Percentiles rank a stretch among this genome's conserved stretches.
phyloP scores from a whole-genome alignment of 2,888 invertebrate species.

The Ctena decussata region DNA sequence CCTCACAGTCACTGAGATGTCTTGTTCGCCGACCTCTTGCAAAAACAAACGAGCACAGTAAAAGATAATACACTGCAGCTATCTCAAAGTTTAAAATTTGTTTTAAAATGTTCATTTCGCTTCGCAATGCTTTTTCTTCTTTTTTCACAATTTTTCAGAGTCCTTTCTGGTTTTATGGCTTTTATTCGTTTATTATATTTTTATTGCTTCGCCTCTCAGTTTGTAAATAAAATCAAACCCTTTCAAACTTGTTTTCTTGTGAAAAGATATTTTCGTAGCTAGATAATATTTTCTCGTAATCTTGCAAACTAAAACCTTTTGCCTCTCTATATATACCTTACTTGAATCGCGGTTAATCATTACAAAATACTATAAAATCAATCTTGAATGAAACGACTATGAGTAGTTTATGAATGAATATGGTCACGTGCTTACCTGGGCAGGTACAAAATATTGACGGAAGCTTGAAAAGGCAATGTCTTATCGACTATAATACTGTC shows the following conservation, averaged over 20 bases:
- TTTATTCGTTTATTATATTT: no score
- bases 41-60: neutral
- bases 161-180: no score
- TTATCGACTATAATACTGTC: no score
- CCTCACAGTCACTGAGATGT: neutral
- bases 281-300: neutral
- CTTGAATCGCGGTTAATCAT: neutral
- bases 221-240: no score
- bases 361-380: conserved; percentile 17
- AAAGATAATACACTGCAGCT: neutral
- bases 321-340: neutral
- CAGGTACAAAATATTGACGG: neutral
- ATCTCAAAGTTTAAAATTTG: neutral
- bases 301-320: neutral
- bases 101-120: conserved; percentile 11
- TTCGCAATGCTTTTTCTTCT: neutral
- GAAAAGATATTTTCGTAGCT: no score
- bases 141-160: no score
- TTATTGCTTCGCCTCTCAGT: no score
- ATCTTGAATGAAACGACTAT: neutral
- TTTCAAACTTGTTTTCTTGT: no score
- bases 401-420: conserved; percentile 8
- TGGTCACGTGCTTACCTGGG: neutral
- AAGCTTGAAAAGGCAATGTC: neutral
- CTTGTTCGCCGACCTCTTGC: neutral